phyloP scores from a whole-genome alignment of 1,140 invertebrate species.

The Bombus polaris region DNA sequence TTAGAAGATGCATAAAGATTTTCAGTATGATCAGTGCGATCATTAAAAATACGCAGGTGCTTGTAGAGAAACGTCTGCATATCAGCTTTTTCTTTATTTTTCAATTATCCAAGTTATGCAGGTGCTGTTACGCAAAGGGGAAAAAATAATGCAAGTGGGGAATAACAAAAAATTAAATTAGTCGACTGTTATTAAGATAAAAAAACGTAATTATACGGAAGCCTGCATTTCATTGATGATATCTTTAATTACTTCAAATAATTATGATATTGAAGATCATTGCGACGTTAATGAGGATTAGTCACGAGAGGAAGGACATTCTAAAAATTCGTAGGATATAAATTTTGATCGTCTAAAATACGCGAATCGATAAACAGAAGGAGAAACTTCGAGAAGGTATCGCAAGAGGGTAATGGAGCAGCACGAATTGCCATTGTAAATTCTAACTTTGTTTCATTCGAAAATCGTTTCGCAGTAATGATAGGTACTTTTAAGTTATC shows the following conservation, averaged over 20 bases:
- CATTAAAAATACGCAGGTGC: no score
- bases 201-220: neutral
- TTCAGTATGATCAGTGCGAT: no score
- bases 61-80: no score
- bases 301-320: neutral
- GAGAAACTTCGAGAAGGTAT: constrained; percentile 12
- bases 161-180: neutral
- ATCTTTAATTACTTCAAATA: neutral
- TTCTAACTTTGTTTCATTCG: neutral
- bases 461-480: neutral
- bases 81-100: neutral
- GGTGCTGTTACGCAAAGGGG: neutral
- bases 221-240: neutral
- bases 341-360: neutral
- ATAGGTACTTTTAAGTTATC: neutral
- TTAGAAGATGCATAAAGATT: no score
- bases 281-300: neutral
- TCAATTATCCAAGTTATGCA: neutral
- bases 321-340: neutral
- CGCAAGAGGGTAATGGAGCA: neutral
- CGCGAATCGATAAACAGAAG: neutral
- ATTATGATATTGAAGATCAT: neutral
- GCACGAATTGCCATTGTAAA: constrained; percentile 5
- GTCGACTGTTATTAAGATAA: neutral
- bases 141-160: neutral